Evolutionary conservation across 2,797 vertebrate species (phyloP).

Genomic region (Gymnothorax reevesii): DNA sequence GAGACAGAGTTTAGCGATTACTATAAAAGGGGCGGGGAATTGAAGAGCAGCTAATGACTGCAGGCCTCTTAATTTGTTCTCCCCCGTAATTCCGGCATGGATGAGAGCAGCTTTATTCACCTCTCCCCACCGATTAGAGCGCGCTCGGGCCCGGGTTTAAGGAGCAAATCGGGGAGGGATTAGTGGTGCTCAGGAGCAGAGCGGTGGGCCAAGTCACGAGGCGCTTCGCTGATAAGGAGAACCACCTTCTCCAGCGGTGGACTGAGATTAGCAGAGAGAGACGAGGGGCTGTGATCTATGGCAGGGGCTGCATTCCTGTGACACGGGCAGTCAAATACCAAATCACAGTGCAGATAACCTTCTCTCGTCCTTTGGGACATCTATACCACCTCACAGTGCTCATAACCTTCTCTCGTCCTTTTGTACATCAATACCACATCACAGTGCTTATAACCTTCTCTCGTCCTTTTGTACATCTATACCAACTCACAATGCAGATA

Average conservation of each 20-base stretch:
- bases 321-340: background rate
- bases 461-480: background rate
- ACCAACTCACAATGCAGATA: too few relatives aligned
- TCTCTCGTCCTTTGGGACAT: background rate
- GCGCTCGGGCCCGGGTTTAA: conserved; percentile 58
- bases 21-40: conserved; percentile 74
- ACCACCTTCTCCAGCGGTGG: conserved; percentile 51
- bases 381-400: background rate
- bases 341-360: background rate
- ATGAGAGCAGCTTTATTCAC: conserved; percentile 79
- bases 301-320: background rate
- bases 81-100: conserved; percentile 77
- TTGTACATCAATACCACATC: background rate
- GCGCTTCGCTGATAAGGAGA: conserved; percentile 53
- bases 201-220: conserved; percentile 52
- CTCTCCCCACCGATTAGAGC: conserved; percentile 71
- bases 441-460: background rate
- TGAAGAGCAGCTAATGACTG: conserved; percentile 80
- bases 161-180: conserved; percentile 43
- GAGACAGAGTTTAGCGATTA: conserved; percentile 77
- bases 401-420: background rate
- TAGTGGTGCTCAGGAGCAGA: conserved; percentile 60
- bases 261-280: conserved; percentile 17
- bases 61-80: conserved; percentile 83
- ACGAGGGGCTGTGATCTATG: background rate